Conservation (phyloP, 2,797 vertebrate genomes). For the Kryptopterus vitreolus region DNA sequence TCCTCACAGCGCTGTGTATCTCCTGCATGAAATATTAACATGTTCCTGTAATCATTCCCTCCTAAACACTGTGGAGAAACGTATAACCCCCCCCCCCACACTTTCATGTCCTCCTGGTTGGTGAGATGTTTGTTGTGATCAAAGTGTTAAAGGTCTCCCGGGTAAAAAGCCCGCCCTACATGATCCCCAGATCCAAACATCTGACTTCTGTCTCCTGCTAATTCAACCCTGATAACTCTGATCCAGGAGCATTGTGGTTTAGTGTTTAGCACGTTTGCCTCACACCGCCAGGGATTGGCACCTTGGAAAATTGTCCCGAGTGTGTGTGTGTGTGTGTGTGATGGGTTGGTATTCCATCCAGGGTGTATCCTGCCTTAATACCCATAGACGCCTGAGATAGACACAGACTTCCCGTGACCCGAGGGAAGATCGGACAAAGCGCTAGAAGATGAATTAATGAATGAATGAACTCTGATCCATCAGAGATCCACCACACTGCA, state of each 20-base stretch:
- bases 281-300: too few relatives aligned
- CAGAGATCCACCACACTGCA: neutral
- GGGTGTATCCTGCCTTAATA: too few relatives aligned
- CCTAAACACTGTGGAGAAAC: neutral
- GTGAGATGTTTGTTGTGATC: neutral
- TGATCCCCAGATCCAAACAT: constrained; percentile 3
- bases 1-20: neutral
- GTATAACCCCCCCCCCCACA: neutral
- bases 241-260: too few relatives aligned
- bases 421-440: too few relatives aligned
- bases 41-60: neutral
- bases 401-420: too few relatives aligned
- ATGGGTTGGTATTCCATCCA: too few relatives aligned
- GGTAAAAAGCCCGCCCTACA: neutral
- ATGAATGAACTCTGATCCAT: too few relatives aligned
- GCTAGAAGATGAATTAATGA: too few relatives aligned
- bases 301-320: too few relatives aligned
- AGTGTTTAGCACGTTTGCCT: too few relatives aligned
- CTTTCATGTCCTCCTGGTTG: neutral
- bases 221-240: neutral
- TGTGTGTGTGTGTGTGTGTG: too few relatives aligned
- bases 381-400: too few relatives aligned
- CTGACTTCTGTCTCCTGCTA: neutral
- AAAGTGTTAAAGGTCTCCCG: neutral
- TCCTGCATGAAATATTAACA: neutral